These are phyloP conservation scores for Syngnathus typhle DNA, from an alignment of 2,113 vertebrate species.

Conservation along the genomic window DNA sequence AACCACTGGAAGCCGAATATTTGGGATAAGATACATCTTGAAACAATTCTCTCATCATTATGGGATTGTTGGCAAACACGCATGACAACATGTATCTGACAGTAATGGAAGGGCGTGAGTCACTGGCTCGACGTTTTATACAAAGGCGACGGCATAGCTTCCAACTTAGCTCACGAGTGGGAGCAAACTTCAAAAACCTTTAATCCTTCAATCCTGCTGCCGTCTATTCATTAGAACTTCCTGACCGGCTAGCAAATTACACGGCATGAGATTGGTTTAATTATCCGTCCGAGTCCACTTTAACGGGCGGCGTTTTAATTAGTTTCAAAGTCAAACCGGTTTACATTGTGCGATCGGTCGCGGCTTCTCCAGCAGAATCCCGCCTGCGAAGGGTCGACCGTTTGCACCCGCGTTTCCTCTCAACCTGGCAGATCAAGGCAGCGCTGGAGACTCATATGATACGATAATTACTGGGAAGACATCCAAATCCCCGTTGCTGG, in stretches of 20 bases:
- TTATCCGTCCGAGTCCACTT: conserved; percentile 38
- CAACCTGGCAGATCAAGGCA: conserved; percentile 59
- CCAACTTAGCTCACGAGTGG: conserved; percentile 14
- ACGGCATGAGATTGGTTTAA: conserved; percentile 49
- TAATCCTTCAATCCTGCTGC: conserved; percentile 8
- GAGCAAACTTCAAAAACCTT: conserved; percentile 36
- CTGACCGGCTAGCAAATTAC: conserved; percentile 52
- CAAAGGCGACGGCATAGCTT: neutral
- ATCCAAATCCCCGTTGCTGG: conserved; percentile 22
- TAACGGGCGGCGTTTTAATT: conserved; percentile 53
- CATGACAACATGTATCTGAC: conserved; percentile 8
- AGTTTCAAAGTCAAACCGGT: conserved; percentile 25
- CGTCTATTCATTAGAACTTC: conserved; percentile 38
- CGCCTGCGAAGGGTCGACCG: conserved; percentile 34
- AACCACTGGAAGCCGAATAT: neutral
- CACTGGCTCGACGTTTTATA: neutral
- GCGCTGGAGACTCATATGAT: conserved; percentile 22
- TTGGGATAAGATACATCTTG: conserved; percentile 1
- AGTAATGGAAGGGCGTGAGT: neutral
- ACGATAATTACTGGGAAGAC: conserved; percentile 36
- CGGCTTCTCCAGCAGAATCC: conserved; percentile 38
- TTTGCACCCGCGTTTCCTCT: conserved; percentile 54
- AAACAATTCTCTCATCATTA: conserved; percentile 17
- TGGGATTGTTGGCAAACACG: conserved; percentile 8
- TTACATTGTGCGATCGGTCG: conserved; percentile 17